Base-by-base conservation (phyloP, 2,888 invertebrate species). In the Pyrrhia umbra region DNA sequence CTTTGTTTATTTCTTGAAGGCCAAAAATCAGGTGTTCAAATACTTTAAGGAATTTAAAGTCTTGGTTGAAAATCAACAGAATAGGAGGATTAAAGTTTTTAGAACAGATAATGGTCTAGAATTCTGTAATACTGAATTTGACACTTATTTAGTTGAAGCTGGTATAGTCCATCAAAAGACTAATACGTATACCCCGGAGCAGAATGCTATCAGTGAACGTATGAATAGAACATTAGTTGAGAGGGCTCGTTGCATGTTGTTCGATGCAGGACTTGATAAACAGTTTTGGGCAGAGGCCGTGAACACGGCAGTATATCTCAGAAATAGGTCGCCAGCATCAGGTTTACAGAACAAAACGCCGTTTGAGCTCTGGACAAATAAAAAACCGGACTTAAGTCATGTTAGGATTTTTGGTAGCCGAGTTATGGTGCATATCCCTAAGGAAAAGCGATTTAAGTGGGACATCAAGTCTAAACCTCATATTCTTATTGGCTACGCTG, bases 361-460 rank as follows among this genome's bases (percentile, higher is more conserved):
- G n/a, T n/a, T n/a, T n/a, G n/a, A n/a, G n/a, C n/a, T n/a, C n/a
- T n/a, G n/a, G n/a, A n/a, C n/a, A n/a, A n/a, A n/a, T n/a, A n/a
- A n/a, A n/a, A n/a, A n/a, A 39, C 66, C 66, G 37, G 42, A 60
- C 37, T 6, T 66, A 1, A 58, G 54, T 43, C 58, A 64, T 6
- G 15, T 40, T 1, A 4, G 47, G 16, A 23, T 62, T 9, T 62
- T 62, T 20, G 57, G 67, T 0, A 57, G 61, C 43, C 23, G 20
- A 25, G 46, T 61, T 10, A 67, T 61, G 67, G 54, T 61, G 1
- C 67, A 47, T 13, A 30, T 47, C 5, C 47, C 47, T 2, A 47
- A 79, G 63, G 40, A 77, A 65, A 77, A 71, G 27, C 49, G 77
- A 52, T 21, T 60, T 25, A 77, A 79, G 40, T 79, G 78, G 79